Percentiles rank a stretch among this genome's conserved stretches.
Evolutionary conservation across 2,113 vertebrate genomes (phyloP).

Genomic region (Argyrosomus japonicus): DNA sequence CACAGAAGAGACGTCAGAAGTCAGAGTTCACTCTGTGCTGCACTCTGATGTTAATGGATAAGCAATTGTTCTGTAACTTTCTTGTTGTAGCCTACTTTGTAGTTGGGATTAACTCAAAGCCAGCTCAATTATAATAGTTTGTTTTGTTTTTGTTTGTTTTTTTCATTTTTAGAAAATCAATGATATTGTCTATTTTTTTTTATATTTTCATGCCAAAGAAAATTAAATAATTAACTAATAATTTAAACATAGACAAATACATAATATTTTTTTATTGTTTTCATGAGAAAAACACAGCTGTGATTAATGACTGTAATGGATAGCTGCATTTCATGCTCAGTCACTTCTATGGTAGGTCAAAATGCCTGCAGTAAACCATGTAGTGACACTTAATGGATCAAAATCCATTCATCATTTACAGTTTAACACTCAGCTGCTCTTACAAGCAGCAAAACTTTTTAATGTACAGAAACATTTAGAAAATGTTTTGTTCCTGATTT

Average conservation of each 20-base stretch:
- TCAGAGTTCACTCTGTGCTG: not conserved
- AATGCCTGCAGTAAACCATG: not conserved
- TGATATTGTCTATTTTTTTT: not conserved
- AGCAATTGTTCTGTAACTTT: not conserved
- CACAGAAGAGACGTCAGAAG: not conserved
- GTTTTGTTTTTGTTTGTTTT: too few relatives aligned
- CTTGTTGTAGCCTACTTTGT: not conserved
- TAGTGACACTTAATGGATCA: not conserved
- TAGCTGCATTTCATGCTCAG: not conserved
- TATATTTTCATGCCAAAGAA: constrained; percentile 4
- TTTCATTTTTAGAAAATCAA: not conserved
- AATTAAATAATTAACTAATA: not conserved
- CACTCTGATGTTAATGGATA: constrained; percentile 18
- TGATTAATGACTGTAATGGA: not conserved
- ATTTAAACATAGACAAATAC: not conserved
- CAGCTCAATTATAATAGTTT: not conserved
- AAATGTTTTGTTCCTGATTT: not conserved
- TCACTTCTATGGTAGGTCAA: not conserved
- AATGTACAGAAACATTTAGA: not conserved
- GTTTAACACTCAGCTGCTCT: not conserved
- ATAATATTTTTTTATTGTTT: not conserved
- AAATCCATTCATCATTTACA: not conserved
- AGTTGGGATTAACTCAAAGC: not conserved
- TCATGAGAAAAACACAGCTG: not conserved
- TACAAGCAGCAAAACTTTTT: not conserved